Base-by-base conservation (phyloP, 2,888 invertebrate species). In the Megamerina dolium region DNA sequence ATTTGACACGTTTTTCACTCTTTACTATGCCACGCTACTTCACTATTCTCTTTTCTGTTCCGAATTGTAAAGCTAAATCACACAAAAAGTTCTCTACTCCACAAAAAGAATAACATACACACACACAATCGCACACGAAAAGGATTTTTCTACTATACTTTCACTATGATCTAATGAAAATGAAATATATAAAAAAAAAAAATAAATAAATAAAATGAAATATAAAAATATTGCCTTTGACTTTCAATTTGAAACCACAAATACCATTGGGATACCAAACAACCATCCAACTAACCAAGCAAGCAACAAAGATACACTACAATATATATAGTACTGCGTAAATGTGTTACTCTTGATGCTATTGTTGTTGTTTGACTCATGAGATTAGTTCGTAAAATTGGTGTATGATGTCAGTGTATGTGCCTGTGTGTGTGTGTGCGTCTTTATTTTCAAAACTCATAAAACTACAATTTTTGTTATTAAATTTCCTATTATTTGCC, bases 211-310 rank as follows among this genome's bases (percentile, higher is more conserved):
- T 13, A 17, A 14, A n/a, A 3, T 4, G 14, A 32, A 32, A 32
- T 14, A 32, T 14, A 32, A 32, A 32, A 32, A 32, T 14, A 32
- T 16, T 32, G 14, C 32, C 32, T 32, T 32, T 17, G 32, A 32
- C 32, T 32, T 9, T 32, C 10, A 14, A 32, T 32, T 16, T 14
- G 32, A n/a, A 32, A 32, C 32, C 32, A 14, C 32, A 14, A 32
- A 32, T 32, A 16, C 32, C 32, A 32, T 17, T 32, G 10, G 17
- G 32, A 32, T 16, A 14, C 26, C 6, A 9, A 10, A 6, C 26
- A 45, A 45, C 37, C 29, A 50, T 50, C 45, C 38, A 43, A 47
- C 41, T 47, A n/a, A n/a, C n/a, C n/a, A n/a, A n/a, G n/a, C n/a
- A n/a, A n/a, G n/a, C n/a, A n/a, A n/a, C n/a, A n/a, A n/a, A n/a